Conservation (phyloP, 2,888 invertebrate genomes). For the Loripinus fragilis region DNA sequence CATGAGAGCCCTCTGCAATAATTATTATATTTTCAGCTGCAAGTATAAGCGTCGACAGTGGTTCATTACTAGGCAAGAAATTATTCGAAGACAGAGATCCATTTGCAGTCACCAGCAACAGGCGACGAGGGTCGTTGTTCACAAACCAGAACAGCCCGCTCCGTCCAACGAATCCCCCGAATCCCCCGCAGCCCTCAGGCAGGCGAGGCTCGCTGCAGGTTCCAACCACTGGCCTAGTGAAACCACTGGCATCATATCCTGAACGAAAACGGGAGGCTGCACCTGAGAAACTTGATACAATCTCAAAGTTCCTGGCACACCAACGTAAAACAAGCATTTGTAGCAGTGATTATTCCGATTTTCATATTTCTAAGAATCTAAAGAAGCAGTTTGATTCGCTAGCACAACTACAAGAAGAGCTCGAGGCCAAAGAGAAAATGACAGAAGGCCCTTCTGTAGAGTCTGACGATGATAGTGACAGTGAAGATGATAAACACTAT, state of each 20-base stretch:
- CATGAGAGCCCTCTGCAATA: no score
- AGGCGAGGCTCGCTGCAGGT: background rate
- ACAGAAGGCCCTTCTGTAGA: no score
- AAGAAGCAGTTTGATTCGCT: background rate
- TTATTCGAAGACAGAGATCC: background rate
- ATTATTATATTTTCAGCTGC: no score
- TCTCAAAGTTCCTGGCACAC: background rate
- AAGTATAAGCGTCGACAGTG: constrained; percentile 3
- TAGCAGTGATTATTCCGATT: background rate
- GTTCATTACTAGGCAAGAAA: background rate
- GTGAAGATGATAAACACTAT: constrained; percentile 26
- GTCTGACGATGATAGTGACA: background rate
- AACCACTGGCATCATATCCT: background rate
- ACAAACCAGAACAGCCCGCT: constrained; percentile 36
- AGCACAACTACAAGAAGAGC: background rate
- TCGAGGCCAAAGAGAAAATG: background rate
- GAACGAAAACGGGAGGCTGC: background rate
- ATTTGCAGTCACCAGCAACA: background rate
- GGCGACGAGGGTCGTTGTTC: constrained; percentile 28
- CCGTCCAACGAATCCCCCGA: constrained; percentile 17
- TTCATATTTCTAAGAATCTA: background rate
- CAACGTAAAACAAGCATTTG: background rate
- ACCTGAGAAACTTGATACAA: background rate
- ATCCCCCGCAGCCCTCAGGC: constrained; percentile 9
- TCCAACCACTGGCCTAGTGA: background rate